A percentile compares a stretch with the other conserved stretches of the same genome.
Evolutionary conservation across 2,888 invertebrate species (phyloP).

Genomic region (Lasioglossum malachurum): DNA sequence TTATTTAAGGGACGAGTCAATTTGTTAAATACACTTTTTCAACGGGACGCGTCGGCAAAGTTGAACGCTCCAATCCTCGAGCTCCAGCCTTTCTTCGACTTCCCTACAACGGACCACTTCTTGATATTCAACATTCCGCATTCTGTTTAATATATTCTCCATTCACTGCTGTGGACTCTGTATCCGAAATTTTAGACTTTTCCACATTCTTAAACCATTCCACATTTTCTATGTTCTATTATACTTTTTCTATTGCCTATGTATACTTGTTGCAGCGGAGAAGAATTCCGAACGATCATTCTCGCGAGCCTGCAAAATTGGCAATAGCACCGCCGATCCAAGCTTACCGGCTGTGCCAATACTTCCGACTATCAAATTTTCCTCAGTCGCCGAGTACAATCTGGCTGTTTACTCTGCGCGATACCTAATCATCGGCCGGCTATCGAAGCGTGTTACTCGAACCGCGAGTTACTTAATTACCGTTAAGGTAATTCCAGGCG

Average conservation of each 20-base stretch:
- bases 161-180: no score
- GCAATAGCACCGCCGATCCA: background rate
- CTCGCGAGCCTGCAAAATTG: background rate
- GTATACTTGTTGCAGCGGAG: no score
- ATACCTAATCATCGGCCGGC: background rate
- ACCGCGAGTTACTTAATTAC: background rate
- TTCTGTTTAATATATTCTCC: background rate
- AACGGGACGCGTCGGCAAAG: background rate
- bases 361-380: background rate
- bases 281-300: background rate
- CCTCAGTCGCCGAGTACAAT: background rate
- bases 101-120: background rate
- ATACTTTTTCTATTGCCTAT: no score
- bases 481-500: background rate
- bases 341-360: background rate
- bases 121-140: background rate
- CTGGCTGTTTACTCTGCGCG: background rate
- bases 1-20: constrained; percentile 27
- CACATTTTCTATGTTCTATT: no score
- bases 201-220: background rate
- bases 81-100: background rate
- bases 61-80: background rate
- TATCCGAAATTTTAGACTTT: no score
- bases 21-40: constrained; percentile 18
- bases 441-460: background rate